Conservation (phyloP, 2,113 vertebrate genomes). For the Cyprinodon variegatus region DNA sequence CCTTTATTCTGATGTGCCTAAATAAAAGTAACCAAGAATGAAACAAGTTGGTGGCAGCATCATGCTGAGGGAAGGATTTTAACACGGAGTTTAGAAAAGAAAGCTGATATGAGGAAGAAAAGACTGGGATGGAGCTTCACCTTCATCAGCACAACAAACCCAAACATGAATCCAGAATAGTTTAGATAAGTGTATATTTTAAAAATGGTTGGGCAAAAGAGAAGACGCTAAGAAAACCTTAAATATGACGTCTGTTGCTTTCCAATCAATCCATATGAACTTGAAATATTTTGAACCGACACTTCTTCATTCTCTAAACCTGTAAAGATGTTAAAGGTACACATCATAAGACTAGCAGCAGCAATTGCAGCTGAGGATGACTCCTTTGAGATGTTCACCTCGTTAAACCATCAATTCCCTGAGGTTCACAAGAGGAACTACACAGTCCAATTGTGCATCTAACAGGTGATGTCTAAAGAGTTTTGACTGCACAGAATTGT, state of each 20-base stretch:
- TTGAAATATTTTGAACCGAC: not conserved
- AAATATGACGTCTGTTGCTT: not conserved
- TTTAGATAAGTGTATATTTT: not conserved
- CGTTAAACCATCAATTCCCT: not conserved
- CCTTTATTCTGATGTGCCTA: not conserved
- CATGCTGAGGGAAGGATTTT: not conserved
- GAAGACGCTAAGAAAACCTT: not conserved
- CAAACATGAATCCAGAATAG: not conserved
- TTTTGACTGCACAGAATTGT: not conserved
- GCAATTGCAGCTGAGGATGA: no score
- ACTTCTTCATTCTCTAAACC: not conserved
- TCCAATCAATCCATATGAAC: not conserved
- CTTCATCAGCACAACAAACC: not conserved
- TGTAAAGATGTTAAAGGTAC: not conserved
- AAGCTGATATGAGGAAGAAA: not conserved
- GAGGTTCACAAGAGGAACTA: not conserved
- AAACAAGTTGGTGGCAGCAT: not conserved
- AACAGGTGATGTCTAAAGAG: not conserved
- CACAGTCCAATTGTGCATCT: no score
- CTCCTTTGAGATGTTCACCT: no score
- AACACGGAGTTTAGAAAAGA: not conserved
- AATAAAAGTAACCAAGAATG: not conserved
- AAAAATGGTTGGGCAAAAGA: no score
- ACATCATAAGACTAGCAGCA: no score
- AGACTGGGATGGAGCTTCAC: not conserved